Base-by-base conservation (phyloP, 2,113 vertebrate species). In the Hippocampus abdominalis region DNA sequence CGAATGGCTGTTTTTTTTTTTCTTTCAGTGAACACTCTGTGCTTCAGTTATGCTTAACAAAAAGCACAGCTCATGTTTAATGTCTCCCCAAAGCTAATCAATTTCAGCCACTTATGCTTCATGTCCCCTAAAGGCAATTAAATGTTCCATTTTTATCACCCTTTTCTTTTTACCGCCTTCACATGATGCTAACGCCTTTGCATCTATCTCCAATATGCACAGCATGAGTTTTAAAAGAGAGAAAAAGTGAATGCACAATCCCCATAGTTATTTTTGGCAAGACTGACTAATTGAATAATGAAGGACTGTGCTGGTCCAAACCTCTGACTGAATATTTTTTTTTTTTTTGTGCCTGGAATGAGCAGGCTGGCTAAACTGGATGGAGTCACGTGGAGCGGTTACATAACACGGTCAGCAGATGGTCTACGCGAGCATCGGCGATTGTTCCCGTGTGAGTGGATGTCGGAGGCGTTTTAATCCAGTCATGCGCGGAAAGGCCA, bases 331-430 rank as follows among this genome's bases (percentile, higher is more conserved):
- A 27, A 44, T 59, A 71, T 63, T 76, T 70, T 77, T 75, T 40
- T 66, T 62, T 81, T 78, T 66, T 72, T 76, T 86, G 75, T 71
- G 56, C 77, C 62, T 27, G 48, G 73, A 76, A 86, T 83, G 81
- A 84, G 79, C 81, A 86, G 82, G 73, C 72, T 75, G 73, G 73
- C 76, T 76, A 75, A 85, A 82, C 81, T 51, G 72, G 62, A 23
- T 44, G 39, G 56, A 66, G 83, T 85, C 89, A 87, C 76, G 78
- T 87, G 86, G 86, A 77, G 76, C 3, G 69, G 44, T 90, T 90
- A 75, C 76, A 84, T 89, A 90, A 90, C 84, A 62, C 4, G 60
- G 79, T 89, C 85, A 86, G 84, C 89, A 89, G 88, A 90, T 90
- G 88, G 83, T 80, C 71, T 76, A 82, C 71, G 62, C 79, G 87